Conservation (phyloP, 2,113 vertebrate species). For the Penelope pileata region DNA sequence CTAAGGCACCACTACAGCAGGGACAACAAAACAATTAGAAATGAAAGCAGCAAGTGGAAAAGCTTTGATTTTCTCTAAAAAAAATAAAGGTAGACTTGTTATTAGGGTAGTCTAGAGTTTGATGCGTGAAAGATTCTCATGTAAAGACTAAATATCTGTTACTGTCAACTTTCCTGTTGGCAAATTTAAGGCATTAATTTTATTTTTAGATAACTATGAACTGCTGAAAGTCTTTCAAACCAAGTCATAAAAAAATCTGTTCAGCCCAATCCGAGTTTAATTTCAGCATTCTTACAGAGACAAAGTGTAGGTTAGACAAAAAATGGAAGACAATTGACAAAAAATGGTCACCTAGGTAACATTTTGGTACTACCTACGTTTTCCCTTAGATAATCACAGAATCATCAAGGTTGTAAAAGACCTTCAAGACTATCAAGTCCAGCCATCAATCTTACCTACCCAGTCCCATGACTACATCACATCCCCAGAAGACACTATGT, state of each 20-base stretch:
- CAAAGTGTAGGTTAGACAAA: neutral
- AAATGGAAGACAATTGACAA: neutral
- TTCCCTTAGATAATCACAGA: neutral
- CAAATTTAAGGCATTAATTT: neutral
- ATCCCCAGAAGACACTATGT: neutral
- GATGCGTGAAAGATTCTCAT: neutral
- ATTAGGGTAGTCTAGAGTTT: neutral
- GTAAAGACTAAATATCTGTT: neutral
- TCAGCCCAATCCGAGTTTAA: neutral
- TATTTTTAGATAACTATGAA: neutral
- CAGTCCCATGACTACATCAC: neutral
- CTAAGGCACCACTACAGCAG: neutral
- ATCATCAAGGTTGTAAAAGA: neutral
- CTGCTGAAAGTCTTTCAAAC: neutral
- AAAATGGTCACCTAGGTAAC: neutral
- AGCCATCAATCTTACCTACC: neutral
- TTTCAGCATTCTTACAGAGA: neutral
- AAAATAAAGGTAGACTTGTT: neutral
- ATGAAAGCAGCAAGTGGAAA: neutral
- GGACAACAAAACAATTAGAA: neutral
- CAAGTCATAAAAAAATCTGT: fast-evolving
- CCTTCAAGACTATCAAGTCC: neutral
- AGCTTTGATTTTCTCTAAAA: neutral
- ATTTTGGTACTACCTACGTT: neutral
- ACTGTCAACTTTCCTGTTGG: neutral